A percentile compares a stretch with the other conserved stretches of the same genome.
These are phyloP conservation scores for Drosophila sproati DNA, from an alignment of 1,140 invertebrate genomes.

Conservation along the genomic window DNA sequence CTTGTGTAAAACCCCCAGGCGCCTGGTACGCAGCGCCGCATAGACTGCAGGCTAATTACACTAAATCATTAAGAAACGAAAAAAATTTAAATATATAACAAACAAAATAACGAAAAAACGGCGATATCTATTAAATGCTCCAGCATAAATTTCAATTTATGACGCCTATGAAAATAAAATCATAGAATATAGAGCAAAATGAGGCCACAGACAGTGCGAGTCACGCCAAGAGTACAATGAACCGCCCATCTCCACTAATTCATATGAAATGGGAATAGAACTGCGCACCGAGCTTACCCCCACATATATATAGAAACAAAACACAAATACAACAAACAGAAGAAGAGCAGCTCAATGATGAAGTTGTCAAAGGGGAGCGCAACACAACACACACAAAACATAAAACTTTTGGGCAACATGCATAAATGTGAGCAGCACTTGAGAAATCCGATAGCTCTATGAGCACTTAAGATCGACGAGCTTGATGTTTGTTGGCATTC, in stretches of 20 bases:
- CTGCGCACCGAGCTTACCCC: conserved; percentile 64
- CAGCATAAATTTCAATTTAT: conserved; percentile 83
- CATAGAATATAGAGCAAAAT: conserved; percentile 45
- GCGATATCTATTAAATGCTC: conserved; percentile 76
- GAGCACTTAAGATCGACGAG: conserved; percentile 73
- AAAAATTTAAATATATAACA: conserved; percentile 70
- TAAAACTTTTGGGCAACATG: conserved; percentile 52
- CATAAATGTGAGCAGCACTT: conserved; percentile 48
- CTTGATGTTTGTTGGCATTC: conserved; percentile 62
- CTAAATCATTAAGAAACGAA: conserved; percentile 71
- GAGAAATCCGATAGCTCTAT: conserved; percentile 76
- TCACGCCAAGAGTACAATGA: conserved; percentile 50
- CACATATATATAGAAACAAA: neutral
- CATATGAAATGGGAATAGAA: conserved; percentile 41
- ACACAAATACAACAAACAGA: neutral
- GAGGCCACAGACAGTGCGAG: conserved; percentile 38
- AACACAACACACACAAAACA: neutral
- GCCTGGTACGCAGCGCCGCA: conserved; percentile 33
- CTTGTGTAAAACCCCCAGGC: conserved; percentile 26
- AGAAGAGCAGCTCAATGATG: neutral
- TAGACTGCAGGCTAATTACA: conserved; percentile 64
- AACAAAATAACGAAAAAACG: neutral
- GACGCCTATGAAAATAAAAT: conserved; percentile 55
- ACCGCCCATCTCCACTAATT: conserved; percentile 48
- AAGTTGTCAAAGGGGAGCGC: conserved; percentile 33